These are phyloP conservation scores for Magallana angulata DNA, from an alignment of 1,140 invertebrate species.

Conservation along the genomic window DNA sequence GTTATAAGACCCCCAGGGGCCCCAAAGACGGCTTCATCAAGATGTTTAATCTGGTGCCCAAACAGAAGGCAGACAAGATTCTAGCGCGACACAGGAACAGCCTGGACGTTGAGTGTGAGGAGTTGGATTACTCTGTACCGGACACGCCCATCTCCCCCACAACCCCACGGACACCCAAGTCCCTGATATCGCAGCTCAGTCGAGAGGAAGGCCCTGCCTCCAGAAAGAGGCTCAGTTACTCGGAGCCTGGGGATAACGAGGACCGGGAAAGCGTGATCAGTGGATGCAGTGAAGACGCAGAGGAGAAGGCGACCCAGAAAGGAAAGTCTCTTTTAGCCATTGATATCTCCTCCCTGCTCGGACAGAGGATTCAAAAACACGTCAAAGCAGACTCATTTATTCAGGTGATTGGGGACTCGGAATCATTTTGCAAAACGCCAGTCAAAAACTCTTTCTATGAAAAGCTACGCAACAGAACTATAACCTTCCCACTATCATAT, in stretches of 20 bases:
- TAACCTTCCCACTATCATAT: constrained; percentile 66
- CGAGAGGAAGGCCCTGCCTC: constrained; percentile 63
- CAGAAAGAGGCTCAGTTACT: constrained; percentile 59
- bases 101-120: constrained; percentile 71
- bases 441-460: constrained; percentile 68
- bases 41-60: constrained; percentile 65
- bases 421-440: constrained; percentile 70
- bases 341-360: constrained; percentile 71
- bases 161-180: constrained; percentile 73
- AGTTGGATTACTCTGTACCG: constrained; percentile 67
- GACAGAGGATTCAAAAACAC: constrained; percentile 71
- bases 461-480: constrained; percentile 66
- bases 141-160: constrained; percentile 66
- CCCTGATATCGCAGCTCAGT: constrained; percentile 73
- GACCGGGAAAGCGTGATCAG: constrained; percentile 52
- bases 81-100: constrained; percentile 56
- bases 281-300: constrained; percentile 51
- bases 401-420: constrained; percentile 66
- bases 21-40: constrained; percentile 61
- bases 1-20: constrained; percentile 21
- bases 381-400: constrained; percentile 66
- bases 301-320: constrained; percentile 53
- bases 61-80: constrained; percentile 65
- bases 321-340: constrained; percentile 68
- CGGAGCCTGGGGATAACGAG: constrained; percentile 44